Evolutionary conservation across 2,888 invertebrate species (phyloP), one percentile per base, ranked within the genome.

Genomic region (Eutolmus rufibarbis): DNA sequence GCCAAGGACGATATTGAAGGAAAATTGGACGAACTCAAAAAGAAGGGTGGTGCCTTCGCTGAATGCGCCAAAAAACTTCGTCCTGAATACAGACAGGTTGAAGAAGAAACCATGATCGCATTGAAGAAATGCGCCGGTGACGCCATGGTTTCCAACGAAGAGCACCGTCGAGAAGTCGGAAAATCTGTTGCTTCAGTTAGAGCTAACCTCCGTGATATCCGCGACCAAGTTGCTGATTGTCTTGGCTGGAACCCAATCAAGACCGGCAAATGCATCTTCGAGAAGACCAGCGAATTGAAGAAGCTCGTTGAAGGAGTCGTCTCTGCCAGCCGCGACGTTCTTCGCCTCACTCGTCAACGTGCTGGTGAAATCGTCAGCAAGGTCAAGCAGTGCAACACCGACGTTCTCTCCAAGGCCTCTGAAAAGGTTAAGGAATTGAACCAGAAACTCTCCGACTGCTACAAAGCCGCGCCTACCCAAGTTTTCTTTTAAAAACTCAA

Each of bases 51-150:
- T 31, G 77, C 46, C 4, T 77, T 56, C 66, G n/a, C 14, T 5
- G 43, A 86, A 78, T 86, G 86, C 40, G 86, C 86, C 51, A 43
- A 78, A 16, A 78, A 86, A 40, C n/a, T 86, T 16, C 78, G 57
- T n/a, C 78, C 78, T 16, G 86, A 86, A 78, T 86, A 78, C 57
- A 66, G n/a, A 7, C 7, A 86, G 14, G 51, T 78, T 28, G 78
- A 57, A 40, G 9, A 40, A 7, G 57, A 78, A 19, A 66, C 86
- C 37, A 77, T 37, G 40, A 57, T 34, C 34, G 51, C 7, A 57
- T 31, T 86, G 40, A 78, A 86, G 57, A 57, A 86, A 19, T 86
- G 86, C 23, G 86, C 66, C 40, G 78, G 78, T 28, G 66, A 77
- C 1, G 76, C 28, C 28, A 57, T 86, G 19, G 16, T 57, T 12